These are phyloP conservation scores for Meteorus cinctellus DNA, from an alignment of 2,888 invertebrate genomes.

Conservation along the genomic window DNA sequence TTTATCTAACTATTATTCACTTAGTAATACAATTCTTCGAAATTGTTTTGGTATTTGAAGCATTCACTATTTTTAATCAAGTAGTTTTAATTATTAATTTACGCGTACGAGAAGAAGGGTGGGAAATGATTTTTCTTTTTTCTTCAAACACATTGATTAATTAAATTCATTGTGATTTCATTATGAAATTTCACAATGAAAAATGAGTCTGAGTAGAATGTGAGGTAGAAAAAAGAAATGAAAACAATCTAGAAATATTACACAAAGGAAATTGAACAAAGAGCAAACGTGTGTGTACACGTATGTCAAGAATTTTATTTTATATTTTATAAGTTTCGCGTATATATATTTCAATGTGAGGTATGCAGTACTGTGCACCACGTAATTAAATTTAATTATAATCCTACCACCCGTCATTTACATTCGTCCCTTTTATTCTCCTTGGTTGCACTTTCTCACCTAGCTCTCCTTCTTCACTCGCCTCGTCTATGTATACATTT, in stretches of 20 bases:
- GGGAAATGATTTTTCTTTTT: too few relatives aligned
- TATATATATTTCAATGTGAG: conserved; percentile 57
- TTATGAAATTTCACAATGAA: not conserved
- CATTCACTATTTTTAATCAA: too few relatives aligned
- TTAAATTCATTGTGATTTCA: not conserved
- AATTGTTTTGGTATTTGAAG: too few relatives aligned
- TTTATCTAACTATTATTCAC: too few relatives aligned
- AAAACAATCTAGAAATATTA: not conserved
- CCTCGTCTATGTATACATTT: not conserved
- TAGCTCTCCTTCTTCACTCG: not conserved
- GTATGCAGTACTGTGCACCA: conserved; percentile 57
- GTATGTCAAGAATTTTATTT: conserved; percentile 56
- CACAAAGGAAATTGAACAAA: not conserved
- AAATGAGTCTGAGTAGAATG: not conserved
- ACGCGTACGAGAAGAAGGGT: too few relatives aligned
- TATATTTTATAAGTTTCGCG: conserved; percentile 56
- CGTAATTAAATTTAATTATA: conserved; percentile 69
- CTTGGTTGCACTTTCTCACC: conserved; percentile 32
- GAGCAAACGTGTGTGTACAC: conserved; percentile 13
- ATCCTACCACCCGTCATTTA: conserved; percentile 63
- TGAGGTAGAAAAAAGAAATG: too few relatives aligned
- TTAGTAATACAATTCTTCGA: too few relatives aligned
- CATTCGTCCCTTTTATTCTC: conserved; percentile 46
- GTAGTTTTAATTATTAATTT: too few relatives aligned
- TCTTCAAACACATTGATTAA: not conserved